Evolutionary conservation across 2,113 vertebrate species (phyloP).

Genomic region (Gopherus evgoodei): DNA sequence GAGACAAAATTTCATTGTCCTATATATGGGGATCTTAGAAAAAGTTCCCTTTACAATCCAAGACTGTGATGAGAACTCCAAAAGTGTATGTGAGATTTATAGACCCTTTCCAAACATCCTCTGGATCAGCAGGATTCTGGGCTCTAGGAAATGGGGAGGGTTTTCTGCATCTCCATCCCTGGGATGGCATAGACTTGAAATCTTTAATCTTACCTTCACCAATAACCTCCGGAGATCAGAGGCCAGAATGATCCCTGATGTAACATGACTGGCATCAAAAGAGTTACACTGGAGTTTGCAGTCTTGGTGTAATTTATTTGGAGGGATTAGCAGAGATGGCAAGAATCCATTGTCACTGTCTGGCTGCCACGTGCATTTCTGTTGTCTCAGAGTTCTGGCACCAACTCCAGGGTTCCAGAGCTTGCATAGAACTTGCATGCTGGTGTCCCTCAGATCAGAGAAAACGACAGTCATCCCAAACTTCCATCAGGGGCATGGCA

Average conservation of each 20-base stretch:
- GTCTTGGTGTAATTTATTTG: not conserved
- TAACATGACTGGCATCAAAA: not conserved
- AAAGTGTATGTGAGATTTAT: conserved; percentile 52
- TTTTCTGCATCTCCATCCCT: not conserved
- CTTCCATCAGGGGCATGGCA: conserved; percentile 70
- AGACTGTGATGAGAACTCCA: not conserved
- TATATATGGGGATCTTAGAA: conserved; percentile 53
- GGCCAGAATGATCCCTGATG: not conserved
- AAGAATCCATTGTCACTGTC: conserved; percentile 2
- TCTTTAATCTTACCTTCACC: not conserved
- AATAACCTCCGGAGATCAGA: not conserved
- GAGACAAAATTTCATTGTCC: conserved; percentile 70
- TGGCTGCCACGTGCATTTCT: conserved; percentile 8
- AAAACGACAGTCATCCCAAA: conserved; percentile 62
- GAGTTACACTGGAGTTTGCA: not conserved
- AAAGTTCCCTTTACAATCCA: conserved; percentile 31
- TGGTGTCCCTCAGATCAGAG: not conserved
- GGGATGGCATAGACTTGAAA: not conserved
- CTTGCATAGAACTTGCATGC: not conserved
- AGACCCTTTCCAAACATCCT: conserved; percentile 18
- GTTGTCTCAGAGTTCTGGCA: conserved; percentile 4
- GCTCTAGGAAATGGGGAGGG: conserved; percentile 41
- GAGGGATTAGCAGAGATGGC: conserved; percentile 9
- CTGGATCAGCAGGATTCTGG: not conserved
- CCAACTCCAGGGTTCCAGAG: conserved; percentile 38